These are phyloP conservation scores for Pteria penguin DNA, from an alignment of 2,888 invertebrate species.

Conservation along the genomic window DNA sequence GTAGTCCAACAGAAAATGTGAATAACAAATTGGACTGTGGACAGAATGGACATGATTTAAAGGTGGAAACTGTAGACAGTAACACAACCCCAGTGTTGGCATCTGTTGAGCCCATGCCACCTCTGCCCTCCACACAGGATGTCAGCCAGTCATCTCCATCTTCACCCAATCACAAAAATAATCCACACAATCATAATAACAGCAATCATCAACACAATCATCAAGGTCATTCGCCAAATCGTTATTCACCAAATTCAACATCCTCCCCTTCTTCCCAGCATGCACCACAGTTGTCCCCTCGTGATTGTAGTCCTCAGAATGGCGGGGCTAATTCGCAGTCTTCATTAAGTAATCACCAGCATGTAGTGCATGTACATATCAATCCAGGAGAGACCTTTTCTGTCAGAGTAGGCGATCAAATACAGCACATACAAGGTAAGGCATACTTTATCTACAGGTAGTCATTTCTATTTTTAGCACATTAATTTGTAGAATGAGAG, in stretches of 20 bases:
- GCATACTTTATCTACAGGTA: too few relatives aligned
- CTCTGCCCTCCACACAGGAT: constrained; percentile 9
- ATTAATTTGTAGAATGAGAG: too few relatives aligned
- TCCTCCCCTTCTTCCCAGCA: constrained; percentile 1
- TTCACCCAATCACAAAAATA: constrained; percentile 1
- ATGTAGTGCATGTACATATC: constrained; percentile 88
- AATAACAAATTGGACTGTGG: constrained; percentile 42
- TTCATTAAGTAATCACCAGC: constrained; percentile 81
- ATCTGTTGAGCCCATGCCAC: too few relatives aligned
- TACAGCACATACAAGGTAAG: constrained; percentile 89
- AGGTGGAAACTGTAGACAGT: constrained; percentile 23
- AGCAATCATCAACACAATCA: constrained; percentile 22
- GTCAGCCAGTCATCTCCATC: background rate
- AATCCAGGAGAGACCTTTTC: constrained; percentile 89
- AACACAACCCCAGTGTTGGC: constrained; percentile 19
- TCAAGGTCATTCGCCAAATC: constrained; percentile 25
- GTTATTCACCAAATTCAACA: constrained; percentile 17
- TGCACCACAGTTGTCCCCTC: constrained; percentile 45
- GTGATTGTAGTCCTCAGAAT: constrained; percentile 43
- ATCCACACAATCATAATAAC: background rate
- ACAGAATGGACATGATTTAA: constrained; percentile 25
- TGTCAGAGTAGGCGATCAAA: constrained; percentile 87
- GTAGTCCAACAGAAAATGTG: constrained; percentile 49
- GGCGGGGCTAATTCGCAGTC: constrained; percentile 48
- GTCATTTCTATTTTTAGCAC: too few relatives aligned